Evolutionary conservation across 2,113 vertebrate genomes (phyloP).

Genomic region (Phyllopteryx taeniolatus): DNA sequence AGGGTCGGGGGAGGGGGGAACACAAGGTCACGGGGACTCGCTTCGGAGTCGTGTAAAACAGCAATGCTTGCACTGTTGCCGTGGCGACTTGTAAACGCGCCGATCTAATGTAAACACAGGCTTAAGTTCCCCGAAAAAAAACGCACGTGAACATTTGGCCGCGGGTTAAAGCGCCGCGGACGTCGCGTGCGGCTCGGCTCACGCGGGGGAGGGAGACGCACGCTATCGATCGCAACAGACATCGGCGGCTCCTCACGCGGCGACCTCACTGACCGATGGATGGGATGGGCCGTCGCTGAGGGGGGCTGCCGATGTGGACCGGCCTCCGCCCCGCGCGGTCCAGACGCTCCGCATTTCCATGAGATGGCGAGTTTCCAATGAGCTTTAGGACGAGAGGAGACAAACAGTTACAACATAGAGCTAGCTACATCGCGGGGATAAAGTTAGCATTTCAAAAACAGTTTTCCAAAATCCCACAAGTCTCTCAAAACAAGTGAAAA

Average conservation of each 20-base stretch:
- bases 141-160: constrained; percentile 51
- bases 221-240: constrained; percentile 63
- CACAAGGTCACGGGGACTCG: constrained; percentile 52
- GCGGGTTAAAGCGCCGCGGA: constrained; percentile 51
- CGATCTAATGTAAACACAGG: constrained; percentile 45
- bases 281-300: constrained; percentile 81
- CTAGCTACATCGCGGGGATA: not conserved
- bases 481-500: constrained; percentile 60
- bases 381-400: constrained; percentile 81
- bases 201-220: constrained; percentile 54
- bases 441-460: constrained; percentile 20
- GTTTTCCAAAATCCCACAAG: constrained; percentile 25
- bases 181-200: constrained; percentile 62
- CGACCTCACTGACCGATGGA: constrained; percentile 90
- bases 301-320: constrained; percentile 74
- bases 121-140: constrained; percentile 51
- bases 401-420: constrained; percentile 41
- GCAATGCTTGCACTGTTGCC: constrained; percentile 67
- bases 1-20: constrained; percentile 2
- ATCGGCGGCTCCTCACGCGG: constrained; percentile 56
- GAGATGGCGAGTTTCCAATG: constrained; percentile 83
- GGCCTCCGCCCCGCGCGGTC: constrained; percentile 80
- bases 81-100: constrained; percentile 42
- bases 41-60: constrained; percentile 76
- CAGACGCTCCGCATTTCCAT: constrained; percentile 78